Percentiles rank a stretch among this genome's conserved stretches.
These are phyloP conservation scores for Trichogramma dendrolimi DNA, from an alignment of 2,888 invertebrate genomes.

Conservation along the genomic window DNA sequence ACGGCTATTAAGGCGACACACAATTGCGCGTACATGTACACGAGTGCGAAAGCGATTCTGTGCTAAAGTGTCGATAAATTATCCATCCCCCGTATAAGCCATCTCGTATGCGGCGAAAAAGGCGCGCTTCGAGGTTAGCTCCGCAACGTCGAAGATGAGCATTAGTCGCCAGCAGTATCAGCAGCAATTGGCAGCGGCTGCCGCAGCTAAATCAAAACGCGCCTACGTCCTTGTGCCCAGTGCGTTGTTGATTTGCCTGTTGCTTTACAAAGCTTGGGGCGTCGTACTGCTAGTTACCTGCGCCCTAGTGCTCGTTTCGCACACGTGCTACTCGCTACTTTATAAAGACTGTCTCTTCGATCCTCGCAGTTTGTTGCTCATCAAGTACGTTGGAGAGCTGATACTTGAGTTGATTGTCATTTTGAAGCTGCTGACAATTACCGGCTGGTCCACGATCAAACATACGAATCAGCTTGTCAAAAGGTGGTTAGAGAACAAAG, in stretches of 20 bases:
- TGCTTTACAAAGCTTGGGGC: conserved; percentile 45
- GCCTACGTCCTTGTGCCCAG: conserved; percentile 43
- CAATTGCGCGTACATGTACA: no score
- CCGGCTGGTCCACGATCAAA: background rate
- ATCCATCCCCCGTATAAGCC: no score
- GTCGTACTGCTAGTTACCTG: conserved; percentile 39
- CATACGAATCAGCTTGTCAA: background rate
- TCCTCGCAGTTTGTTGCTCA: conserved; percentile 34
- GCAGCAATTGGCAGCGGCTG: conserved; percentile 1
- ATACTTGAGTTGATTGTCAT: conserved; percentile 27
- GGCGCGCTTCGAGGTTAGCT: no score
- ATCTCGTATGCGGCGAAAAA: no score
- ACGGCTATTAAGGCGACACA: no score
- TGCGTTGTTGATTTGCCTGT: conserved; percentile 41
- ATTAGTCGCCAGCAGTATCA: no score
- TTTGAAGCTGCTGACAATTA: conserved; percentile 1
- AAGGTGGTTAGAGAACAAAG: background rate
- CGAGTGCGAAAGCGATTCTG: no score
- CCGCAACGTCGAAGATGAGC: no score
- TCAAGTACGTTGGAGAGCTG: conserved; percentile 32
- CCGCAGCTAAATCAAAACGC: conserved; percentile 32
- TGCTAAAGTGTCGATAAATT: no score
- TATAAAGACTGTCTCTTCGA: conserved; percentile 44
- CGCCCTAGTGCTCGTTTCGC: conserved; percentile 39
- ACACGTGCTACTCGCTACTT: conserved; percentile 43